A percentile compares a stretch with the other conserved stretches of the same genome.
phyloP scores from a whole-genome alignment of 1,140 invertebrate species.

The Pseudachorutes palmiensis region DNA sequence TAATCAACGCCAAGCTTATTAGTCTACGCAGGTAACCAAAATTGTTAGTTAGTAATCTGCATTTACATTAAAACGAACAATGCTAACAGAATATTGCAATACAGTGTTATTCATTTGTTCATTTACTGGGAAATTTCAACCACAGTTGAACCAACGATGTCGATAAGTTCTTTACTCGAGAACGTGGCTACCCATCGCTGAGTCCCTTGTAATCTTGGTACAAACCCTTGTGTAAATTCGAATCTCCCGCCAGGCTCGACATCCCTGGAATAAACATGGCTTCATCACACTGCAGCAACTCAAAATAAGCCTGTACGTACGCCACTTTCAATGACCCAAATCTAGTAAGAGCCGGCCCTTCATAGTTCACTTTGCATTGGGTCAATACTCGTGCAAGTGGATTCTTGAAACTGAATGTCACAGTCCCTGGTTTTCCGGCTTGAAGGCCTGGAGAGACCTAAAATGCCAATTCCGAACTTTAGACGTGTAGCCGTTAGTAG shows the following conservation, averaged over 20 bases:
- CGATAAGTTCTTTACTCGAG: slow-evolving; percentile 55
- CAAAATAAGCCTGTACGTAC: slow-evolving; percentile 36
- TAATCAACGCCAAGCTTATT: too few species aligned
- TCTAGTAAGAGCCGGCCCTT: slow-evolving; percentile 56
- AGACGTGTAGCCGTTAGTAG: neutral
- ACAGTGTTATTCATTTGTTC: neutral
- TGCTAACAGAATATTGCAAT: neutral
- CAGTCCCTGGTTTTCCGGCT: slow-evolving; percentile 48
- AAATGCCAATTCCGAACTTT: neutral
- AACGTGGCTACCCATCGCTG: slow-evolving; percentile 57
- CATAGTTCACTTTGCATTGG: slow-evolving; percentile 57
- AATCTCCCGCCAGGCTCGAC: slow-evolving; percentile 48
- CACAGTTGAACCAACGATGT: slow-evolving; percentile 54
- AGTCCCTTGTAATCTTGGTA: slow-evolving; percentile 48
- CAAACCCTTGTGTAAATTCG: slow-evolving; percentile 48
- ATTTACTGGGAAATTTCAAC: slow-evolving; percentile 43
- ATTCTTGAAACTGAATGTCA: slow-evolving; percentile 58
- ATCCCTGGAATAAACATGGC: slow-evolving; percentile 46
- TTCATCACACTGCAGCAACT: neutral
- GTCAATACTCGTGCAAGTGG: slow-evolving; percentile 55
- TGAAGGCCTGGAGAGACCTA: slow-evolving; percentile 52
- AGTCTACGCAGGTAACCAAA: too few species aligned
- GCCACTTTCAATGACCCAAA: slow-evolving; percentile 49
- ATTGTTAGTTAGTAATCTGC: too few species aligned
- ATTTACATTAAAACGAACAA: too few species aligned